Evolutionary conservation across 2,113 vertebrate genomes (phyloP), one percentile per base, ranked within the genome.

Genomic region (Odontesthes bonariensis): DNA sequence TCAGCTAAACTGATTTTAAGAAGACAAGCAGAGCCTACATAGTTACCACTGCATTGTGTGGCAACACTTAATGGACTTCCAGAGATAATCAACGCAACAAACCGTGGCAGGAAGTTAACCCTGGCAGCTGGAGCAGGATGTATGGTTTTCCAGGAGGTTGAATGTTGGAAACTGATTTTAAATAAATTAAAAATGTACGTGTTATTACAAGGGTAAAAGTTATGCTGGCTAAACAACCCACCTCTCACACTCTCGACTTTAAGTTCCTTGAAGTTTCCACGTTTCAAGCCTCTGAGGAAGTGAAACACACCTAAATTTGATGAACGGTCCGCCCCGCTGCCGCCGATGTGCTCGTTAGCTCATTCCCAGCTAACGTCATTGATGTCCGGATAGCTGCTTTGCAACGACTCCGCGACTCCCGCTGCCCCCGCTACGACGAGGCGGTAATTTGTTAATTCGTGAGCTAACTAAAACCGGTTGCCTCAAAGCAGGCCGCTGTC

Each of bases 71-170:
- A 47, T 20, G 5, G 11, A 23, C 23, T 66, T 63, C 19, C 17
- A 10, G 8, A 42, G 63, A 38, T 38, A 44, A 22, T 7, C 44
- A 14, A 44, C 20, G 14, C 2, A 11, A 22, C 23, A 27, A 53
- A 46, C 6, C n/a, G 4, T 32, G 78, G 2, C 81, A 83, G 88
- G 86, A 88, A 86, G 88, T 83, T 79, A 16, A n/a, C 13, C 56
- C 11, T 9, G 40, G 44, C 10, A 79, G 16, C 44, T 20, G 51
- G 40, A 65, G n/a, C 53, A 8, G 32, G 27, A 22, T 13, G 19
- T 23, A 33, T 44, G 63, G 52, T 47, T 62, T 40, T 23, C 27
- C 66, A 61, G 22, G 5, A 12, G 11, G 23, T 38, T 35, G 7
- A n/a, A 16, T 33, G 71, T 38, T 66, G 64, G 33, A 53, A 58